A percentile compares a stretch with the other conserved stretches of the same genome.
Conservation (phyloP, 2,888 invertebrate genomes). For the Uropetala carovei region DNA sequence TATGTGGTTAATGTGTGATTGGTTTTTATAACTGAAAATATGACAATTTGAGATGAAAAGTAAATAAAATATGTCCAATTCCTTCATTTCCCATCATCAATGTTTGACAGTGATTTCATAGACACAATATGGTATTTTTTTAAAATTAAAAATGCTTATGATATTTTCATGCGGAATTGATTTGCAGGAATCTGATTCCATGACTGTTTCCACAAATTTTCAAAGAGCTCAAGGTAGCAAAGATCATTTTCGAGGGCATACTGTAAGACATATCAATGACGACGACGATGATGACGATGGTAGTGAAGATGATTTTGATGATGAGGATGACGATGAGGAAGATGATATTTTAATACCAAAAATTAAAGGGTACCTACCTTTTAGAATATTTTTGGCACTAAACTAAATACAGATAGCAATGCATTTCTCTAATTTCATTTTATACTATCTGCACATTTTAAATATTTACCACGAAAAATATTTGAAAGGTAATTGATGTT, state of each 20-base stretch:
- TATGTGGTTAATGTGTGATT: too few relatives aligned
- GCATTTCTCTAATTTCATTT: too few relatives aligned
- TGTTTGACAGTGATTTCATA: too few relatives aligned
- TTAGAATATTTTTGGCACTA: slow-evolving; percentile 70
- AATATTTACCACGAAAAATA: too few relatives aligned
- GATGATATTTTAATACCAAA: background rate
- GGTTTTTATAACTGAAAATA: too few relatives aligned
- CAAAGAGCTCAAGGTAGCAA: slow-evolving; percentile 71
- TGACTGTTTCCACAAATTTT: slow-evolving; percentile 71
- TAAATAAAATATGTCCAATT: too few relatives aligned
- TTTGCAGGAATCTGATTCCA: slow-evolving; percentile 74
- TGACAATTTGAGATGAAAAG: too few relatives aligned
- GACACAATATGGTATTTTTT: background rate
- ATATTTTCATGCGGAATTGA: background rate
- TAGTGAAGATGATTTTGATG: slow-evolving; percentile 71
- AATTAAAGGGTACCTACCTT: slow-evolving; percentile 70
- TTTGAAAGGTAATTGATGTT: too few relatives aligned
- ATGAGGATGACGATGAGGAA: slow-evolving; percentile 27
- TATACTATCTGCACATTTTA: too few relatives aligned
- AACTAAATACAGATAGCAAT: too few relatives aligned
- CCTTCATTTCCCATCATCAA: too few relatives aligned
- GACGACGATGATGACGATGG: slow-evolving; percentile 73
- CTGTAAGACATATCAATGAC: slow-evolving; percentile 76
- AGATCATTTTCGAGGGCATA: slow-evolving; percentile 72
- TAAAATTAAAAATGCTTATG: too few relatives aligned